phyloP scores from a whole-genome alignment of 2,113 vertebrate species.

The chimpanzee (Pan troglodytes) region DNA sequence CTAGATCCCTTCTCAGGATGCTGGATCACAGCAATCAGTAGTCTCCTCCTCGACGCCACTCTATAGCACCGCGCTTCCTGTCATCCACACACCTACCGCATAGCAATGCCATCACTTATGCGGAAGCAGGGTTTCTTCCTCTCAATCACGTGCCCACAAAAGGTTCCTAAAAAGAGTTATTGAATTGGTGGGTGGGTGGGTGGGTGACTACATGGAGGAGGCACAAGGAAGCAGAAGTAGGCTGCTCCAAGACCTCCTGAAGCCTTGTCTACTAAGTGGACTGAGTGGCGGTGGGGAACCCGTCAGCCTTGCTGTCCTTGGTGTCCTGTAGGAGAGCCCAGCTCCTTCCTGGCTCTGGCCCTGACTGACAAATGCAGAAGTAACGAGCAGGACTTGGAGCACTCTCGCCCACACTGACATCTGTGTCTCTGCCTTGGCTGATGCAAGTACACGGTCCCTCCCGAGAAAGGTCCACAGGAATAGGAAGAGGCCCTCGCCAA shows the following conservation, averaged over 20 bases:
- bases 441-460: not conserved
- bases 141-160: not conserved
- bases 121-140: not conserved
- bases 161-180: not conserved
- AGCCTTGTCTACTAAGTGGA: not conserved
- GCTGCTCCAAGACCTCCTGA: not conserved
- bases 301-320: not conserved
- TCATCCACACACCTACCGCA: not conserved
- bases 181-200: too few relatives aligned
- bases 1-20: not conserved
- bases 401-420: not conserved
- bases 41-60: not conserved
- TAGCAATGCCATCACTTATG: not conserved
- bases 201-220: not conserved
- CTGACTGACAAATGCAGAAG: not conserved
- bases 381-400: not conserved
- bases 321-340: not conserved
- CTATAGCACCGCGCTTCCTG: not conserved
- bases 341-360: not conserved
- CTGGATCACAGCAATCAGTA: not conserved
- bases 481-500: slow-evolving; percentile 6
- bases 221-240: not conserved
- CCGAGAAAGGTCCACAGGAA: slow-evolving; percentile 8
- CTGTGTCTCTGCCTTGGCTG: slow-evolving; percentile 23
- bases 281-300: not conserved